Percentiles rank a stretch among this genome's conserved stretches.
phyloP scores from a whole-genome alignment of 1,140 invertebrate genomes.

The Rhyacophila brunnea region DNA sequence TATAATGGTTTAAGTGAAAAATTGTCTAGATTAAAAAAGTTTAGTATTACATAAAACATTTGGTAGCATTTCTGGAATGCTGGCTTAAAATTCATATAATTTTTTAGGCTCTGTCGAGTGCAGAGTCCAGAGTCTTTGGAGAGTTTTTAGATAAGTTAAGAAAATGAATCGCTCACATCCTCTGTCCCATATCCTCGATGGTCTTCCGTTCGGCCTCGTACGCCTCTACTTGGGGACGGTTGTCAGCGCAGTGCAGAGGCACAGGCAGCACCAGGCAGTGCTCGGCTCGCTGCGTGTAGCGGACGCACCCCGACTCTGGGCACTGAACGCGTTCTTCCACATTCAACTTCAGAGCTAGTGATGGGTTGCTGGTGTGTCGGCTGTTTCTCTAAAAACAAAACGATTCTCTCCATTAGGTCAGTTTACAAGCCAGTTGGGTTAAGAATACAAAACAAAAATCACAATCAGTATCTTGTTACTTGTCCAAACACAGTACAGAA shows the following conservation, averaged over 20 bases:
- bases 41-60: no score
- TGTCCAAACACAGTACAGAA: no score
- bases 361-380: constrained; percentile 67
- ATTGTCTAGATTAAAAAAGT: no score
- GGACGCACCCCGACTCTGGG: constrained; percentile 69
- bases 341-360: constrained; percentile 80
- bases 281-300: constrained; percentile 80
- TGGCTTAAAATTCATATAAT: no score
- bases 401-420: no score
- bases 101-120: no score
- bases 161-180: no score
- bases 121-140: background rate
- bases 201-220: constrained; percentile 27
- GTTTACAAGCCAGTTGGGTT: no score
- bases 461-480: background rate
- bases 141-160: no score
- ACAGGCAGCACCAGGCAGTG: constrained; percentile 47
- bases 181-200: constrained; percentile 29
- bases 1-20: no score
- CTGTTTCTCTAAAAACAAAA: constrained; percentile 65
- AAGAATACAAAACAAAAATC: no score
- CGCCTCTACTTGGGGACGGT: constrained; percentile 20
- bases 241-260: constrained; percentile 23
- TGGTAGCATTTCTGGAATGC: no score
- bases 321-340: constrained; percentile 93